Base-by-base conservation (phyloP, 2,113 vertebrate genomes). In the Anhinga anhinga region DNA sequence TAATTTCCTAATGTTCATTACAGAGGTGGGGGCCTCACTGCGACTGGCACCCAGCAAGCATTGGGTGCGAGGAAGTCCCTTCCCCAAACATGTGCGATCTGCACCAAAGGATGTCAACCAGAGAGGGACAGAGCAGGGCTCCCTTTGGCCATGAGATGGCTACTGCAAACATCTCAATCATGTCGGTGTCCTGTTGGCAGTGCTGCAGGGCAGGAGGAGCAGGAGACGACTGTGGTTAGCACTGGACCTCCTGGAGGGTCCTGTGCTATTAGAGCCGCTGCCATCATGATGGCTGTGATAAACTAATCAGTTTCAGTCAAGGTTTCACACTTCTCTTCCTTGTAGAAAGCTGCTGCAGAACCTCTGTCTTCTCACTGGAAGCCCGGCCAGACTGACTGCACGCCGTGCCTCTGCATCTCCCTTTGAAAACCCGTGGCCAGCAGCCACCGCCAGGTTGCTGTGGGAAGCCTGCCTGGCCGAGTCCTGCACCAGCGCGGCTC, bases 51-150 rank as follows among this genome's bases (percentile, higher is more conserved):
- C 25, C 62, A 16, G 53, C 36, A 38, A 8, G 49, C 1, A 1
- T 3, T 15, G 32, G 89, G 66, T 32, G 11, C 3, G 3, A 49
- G 49, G 62, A 55, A 25, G 18, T 27, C 44, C 38, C 23, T 73
- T 72, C 27, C 59, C 58, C 45, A 45, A 11, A 34, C 8, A 2
- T 0, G 2, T 15, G 42, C 1, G 4, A 4, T 12, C 58, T 34
- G 50, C 58, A 2, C 19, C 0, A 0, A 13, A 12, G 44, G 59
- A 13, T 4, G 2, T 16, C 19, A 8, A 8, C 30, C 26, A 1
- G 21, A 36, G 27, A 65, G 29, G 52, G 59, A 52, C 27, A 66
- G 58, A 38, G 73, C 21, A 53, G 42, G 42, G 23, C 15, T 82
- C 40, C 38, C 25, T 11, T 15, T 47, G 17, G 40, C 50, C 21